Base-by-base conservation (phyloP, 2,113 vertebrate genomes). In the Callospermophilus lateralis region DNA sequence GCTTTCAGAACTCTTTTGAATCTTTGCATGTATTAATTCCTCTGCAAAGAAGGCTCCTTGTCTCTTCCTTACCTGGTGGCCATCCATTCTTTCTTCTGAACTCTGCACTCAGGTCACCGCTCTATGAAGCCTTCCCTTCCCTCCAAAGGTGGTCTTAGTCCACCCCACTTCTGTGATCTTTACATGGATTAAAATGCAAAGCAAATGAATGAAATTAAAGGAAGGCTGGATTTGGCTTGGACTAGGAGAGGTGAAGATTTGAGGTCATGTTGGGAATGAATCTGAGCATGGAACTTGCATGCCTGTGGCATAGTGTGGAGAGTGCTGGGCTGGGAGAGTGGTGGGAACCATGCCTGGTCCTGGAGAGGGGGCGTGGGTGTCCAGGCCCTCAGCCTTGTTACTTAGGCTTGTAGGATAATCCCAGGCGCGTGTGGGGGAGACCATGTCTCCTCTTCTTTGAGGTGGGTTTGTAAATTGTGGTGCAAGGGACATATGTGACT, bases 231-330 rank as follows among this genome's bases (percentile, higher is more conserved):
- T 48, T 83, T 55, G 88, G 65, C 3, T 77, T 78, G 24, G 45
- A 30, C 22, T 55, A 45, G 65, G 26, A 68, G 30, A 78, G 26
- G 55, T 32, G 22, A 87, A 83, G 68, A 73, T 80, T 7, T 93
- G 68, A 89, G 30, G 3, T 90, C 30, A 55, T 22, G 22, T 1
- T 45, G 48, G 58, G 28, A 30, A 13, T 39, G 37, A 53, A 15
- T 13, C 9, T 42, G 83, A 37, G 6, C 1, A 1, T 45, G 90
- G 53, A 55, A 51, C n/a, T 2, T 8, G 39, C 10, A 0, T 6
- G 39, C 2, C 0, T 26, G 0, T 45, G 61, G n/a, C 1, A 0
- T 34, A n/a, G 51, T 9, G 8, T 3, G 13, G 70, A 55, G 55
- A 39, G 24, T 6, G 30, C 53, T 8, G 61, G 73, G 6, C 39